These are phyloP conservation scores for Ochropleura leucogaster DNA, from an alignment of 2,888 invertebrate species.

Conservation along the genomic window DNA sequence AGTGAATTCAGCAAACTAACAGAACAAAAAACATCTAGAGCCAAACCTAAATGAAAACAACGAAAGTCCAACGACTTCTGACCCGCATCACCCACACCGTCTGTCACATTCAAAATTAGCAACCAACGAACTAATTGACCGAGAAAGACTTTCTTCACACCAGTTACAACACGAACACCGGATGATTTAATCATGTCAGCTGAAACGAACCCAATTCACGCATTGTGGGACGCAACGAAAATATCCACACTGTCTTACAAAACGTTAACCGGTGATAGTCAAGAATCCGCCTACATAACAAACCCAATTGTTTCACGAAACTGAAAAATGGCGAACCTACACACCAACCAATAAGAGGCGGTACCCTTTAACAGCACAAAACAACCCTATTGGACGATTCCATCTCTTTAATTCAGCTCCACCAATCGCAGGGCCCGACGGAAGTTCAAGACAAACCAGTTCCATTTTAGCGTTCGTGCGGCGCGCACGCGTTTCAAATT, in stretches of 20 bases:
- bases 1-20: background rate
- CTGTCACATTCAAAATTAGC: constrained; percentile 58
- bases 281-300: constrained; percentile 85
- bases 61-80: constrained; percentile 46
- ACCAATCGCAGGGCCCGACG: constrained; percentile 82
- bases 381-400: constrained; percentile 77
- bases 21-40: constrained; percentile 22
- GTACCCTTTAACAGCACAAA: constrained; percentile 73
- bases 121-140: constrained; percentile 57
- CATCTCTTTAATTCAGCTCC: constrained; percentile 71
- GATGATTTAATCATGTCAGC: constrained; percentile 84
- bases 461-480: constrained; percentile 82
- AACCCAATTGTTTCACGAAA: constrained; percentile 85
- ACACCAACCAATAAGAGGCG: constrained; percentile 87
- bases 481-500: constrained; percentile 81
- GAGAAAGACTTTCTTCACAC: constrained; percentile 65
- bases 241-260: constrained; percentile 77
- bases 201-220: constrained; percentile 68
- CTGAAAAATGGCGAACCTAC: constrained; percentile 88
- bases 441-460: constrained; percentile 87
- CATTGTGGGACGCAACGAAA: constrained; percentile 75
- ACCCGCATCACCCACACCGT: constrained; percentile 59
- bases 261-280: constrained; percentile 70
- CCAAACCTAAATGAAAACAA: constrained; percentile 37
- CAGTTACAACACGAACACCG: constrained; percentile 68